phyloP scores from a whole-genome alignment of 2,888 invertebrate genomes.

The Carpatolechia fugitivella region DNA sequence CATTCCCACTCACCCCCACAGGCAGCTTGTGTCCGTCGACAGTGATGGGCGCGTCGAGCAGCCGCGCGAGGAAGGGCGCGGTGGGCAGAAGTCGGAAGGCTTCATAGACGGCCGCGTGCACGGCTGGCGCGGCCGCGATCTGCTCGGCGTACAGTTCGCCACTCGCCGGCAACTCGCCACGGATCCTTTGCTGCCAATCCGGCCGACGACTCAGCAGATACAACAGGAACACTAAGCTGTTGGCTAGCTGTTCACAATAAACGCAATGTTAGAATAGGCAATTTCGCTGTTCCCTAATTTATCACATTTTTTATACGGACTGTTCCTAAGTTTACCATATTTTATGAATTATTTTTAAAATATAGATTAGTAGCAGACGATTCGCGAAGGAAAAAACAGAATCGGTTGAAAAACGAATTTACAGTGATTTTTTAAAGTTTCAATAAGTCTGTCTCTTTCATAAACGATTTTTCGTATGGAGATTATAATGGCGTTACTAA shows the following conservation, averaged over 20 bases:
- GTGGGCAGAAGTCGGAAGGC: conserved; percentile 87
- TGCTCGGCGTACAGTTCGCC: conserved; percentile 79
- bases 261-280: background rate
- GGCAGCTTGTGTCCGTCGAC: conserved; percentile 84
- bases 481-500: too few relatives aligned
- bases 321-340: too few relatives aligned
- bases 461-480: too few relatives aligned
- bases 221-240: conserved; percentile 88
- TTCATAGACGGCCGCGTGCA: conserved; percentile 89
- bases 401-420: too few relatives aligned
- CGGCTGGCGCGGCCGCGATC: conserved; percentile 83
- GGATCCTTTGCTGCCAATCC: conserved; percentile 82
- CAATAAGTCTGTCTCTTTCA: too few relatives aligned
- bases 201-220: conserved; percentile 85
- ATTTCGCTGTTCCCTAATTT: too few relatives aligned
- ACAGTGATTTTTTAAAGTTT: too few relatives aligned
- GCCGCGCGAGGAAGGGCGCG: conserved; percentile 87
- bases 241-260: conserved; percentile 82
- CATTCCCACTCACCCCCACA: too few relatives aligned
- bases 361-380: too few relatives aligned
- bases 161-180: conserved; percentile 81
- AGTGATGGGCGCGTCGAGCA: conserved; percentile 85
- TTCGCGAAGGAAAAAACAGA: too few relatives aligned
- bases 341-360: too few relatives aligned
- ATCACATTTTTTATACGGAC: too few relatives aligned